These are phyloP conservation scores for Eidolon helvum DNA, from an alignment of 2,113 vertebrate species.

Conservation along the genomic window DNA sequence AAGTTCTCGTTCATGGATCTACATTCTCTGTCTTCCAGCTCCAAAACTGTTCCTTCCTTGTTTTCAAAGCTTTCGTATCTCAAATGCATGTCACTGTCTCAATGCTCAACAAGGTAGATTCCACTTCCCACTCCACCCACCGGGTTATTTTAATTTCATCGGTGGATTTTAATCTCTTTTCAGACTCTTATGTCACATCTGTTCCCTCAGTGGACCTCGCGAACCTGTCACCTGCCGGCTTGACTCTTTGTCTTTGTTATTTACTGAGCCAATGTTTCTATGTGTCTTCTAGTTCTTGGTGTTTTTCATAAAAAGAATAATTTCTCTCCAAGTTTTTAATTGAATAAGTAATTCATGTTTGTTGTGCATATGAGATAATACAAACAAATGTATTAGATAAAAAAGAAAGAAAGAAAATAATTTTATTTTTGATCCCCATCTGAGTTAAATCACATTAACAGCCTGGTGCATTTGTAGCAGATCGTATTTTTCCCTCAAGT, in stretches of 20 bases:
- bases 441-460: background rate
- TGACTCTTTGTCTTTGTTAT: background rate
- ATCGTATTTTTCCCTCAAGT: background rate
- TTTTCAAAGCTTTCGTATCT: accelerated
- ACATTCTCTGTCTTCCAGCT: accelerated
- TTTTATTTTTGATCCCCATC: background rate
- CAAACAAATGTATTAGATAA: background rate
- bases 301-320: background rate
- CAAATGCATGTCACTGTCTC: accelerated
- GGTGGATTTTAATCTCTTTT: background rate
- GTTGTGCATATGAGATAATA: background rate
- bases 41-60: accelerated
- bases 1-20: background rate
- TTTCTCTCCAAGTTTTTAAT: background rate
- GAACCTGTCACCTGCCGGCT: background rate
- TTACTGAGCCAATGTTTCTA: background rate
- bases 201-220: accelerated
- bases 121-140: background rate
- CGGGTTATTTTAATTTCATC: background rate
- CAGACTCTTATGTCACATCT: no score
- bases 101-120: accelerated
- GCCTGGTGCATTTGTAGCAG: background rate
- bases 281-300: background rate
- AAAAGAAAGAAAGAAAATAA: background rate
- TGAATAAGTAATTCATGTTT: background rate